Percentiles rank a stretch among this genome's conserved stretches.
phyloP scores from a whole-genome alignment of 2,888 invertebrate species.

The Eurytoma adleriae region DNA sequence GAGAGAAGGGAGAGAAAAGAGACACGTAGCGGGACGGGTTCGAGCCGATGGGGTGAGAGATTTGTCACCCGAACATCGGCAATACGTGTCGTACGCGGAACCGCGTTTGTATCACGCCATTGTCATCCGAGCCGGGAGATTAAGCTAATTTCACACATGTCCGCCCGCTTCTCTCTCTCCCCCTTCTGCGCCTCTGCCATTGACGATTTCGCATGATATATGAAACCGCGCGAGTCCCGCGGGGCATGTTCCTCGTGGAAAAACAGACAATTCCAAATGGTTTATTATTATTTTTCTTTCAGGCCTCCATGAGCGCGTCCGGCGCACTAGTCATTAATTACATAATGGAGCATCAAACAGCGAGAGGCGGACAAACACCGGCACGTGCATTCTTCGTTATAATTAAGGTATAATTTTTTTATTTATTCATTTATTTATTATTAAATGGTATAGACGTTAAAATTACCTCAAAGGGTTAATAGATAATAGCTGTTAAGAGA shows the following conservation, averaged over 20 bases:
- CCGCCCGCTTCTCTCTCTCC: conserved; percentile 63
- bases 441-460: no score
- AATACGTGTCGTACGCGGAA: conserved; percentile 74
- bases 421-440: no score
- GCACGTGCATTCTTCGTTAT: not conserved
- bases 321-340: conserved; percentile 29
- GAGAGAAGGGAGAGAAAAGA: conserved; percentile 63
- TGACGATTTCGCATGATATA: conserved; percentile 60
- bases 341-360: not conserved
- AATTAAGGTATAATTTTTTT: no score
- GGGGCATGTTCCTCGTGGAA: conserved; percentile 30
- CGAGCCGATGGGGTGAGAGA: conserved; percentile 69
- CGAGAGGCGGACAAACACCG: not conserved
- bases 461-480: no score
- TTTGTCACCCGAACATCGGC: conserved; percentile 72
- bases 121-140: conserved; percentile 75
- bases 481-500: no score
- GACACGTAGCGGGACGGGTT: conserved; percentile 51
- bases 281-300: conserved; percentile 48
- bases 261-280: conserved; percentile 50
- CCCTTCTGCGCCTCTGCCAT: conserved; percentile 45
- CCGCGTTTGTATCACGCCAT: conserved; percentile 74
- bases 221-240: conserved; percentile 57
- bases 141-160: conserved; percentile 77
- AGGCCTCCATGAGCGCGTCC: conserved; percentile 31